Evolutionary conservation across 1,140 invertebrate genomes (phyloP), one percentile per base, ranked within the genome.

Genomic region (Atta colombica): DNA sequence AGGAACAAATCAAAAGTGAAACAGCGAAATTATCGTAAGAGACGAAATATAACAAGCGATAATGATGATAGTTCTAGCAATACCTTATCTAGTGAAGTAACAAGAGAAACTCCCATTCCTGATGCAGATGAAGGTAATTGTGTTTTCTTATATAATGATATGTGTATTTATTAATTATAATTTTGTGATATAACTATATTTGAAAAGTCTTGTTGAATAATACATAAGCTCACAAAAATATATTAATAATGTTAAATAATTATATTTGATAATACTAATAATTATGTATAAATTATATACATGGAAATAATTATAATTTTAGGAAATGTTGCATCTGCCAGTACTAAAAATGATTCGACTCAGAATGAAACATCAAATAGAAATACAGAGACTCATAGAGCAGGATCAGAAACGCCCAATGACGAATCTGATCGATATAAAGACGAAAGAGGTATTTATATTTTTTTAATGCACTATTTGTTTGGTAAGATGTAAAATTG

Each of bases 11-110:
- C 88, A 18, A 90, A 84, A 86, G 51, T 88, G 8, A 89, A 87
- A 49, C 90, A 89, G n/a, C 89, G 92, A 58, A 91, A 91, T 84
- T 92, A 92, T 87, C 89, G 92, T 4, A 88, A 45, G 69, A 88
- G 72, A 21, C 77, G 25, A 65, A 71, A 71, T 35, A 14, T 53
- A 71, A 63, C 14, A 4, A 58, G n/a, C 5, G 85, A 77, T 18
- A 61, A 58, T 25, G 72, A 49, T 28, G 84, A 87, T 0, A 85
- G 51, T 61, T 86, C 65, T 25, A 31, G 28, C 0, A 49, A 60
- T 39, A 66, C 12, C 16, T 45, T 31, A 4, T 78, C 58, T 18
- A 68, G 69, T 21, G 84, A 87, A 1, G 25, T 18, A 69, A 21
- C 7, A 28, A 61, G 25, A 16, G 75, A 87, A 55, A 45, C 63